Base-by-base conservation (phyloP, 2,113 vertebrate genomes). In the Melanocharis versteri region DNA sequence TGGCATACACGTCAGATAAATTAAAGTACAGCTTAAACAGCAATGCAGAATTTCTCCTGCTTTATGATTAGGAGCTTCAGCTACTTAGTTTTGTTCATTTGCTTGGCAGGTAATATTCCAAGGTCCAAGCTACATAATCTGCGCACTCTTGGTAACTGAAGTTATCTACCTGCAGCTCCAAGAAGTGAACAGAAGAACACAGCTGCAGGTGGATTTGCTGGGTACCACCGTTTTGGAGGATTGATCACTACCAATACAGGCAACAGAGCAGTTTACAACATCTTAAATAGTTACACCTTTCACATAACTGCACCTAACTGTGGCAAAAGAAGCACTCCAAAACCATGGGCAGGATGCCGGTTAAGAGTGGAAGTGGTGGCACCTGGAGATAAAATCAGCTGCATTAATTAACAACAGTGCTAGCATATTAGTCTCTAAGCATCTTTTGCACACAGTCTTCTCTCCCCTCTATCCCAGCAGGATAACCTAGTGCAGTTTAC, bases 1-100 rank as follows among this genome's bases (percentile, higher is more conserved):
- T 2, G 4, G 51, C 1, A 0, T 23, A 48, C 10, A 51, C 0
- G 20, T 39, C 71, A 73, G 42, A 68, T 48, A 73, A 88, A 92
- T 33, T 42, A n/a, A 91, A 86, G 62, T 28, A 81, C 24, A 73
- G 42, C 35, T 77, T 73, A 80, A 77, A 62, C 0, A 0, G 68
- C 60, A 94, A 64, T 6, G 18, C 39, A 37, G 39, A 90, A 54
- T 58, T 77, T 61, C 54, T 87, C 62, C 50, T 80, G 27, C 68
- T 88, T 73, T 75, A 70, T 1, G 3, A 86, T 80, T 78, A 87
- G 56, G 22, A 82, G 47, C 30, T 81, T 68, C 39, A 83, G 47
- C 47, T 92, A 72, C 42, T 91, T 62, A 54, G 35, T 47, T 88
- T 44, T 56, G 27, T 40, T 51, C 58, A 58, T 69, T 86, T 70